Percentiles rank a stretch among this genome's conserved stretches.
phyloP scores from a whole-genome alignment of 2,888 invertebrate genomes.

The Megalurothrips usitatus region DNA sequence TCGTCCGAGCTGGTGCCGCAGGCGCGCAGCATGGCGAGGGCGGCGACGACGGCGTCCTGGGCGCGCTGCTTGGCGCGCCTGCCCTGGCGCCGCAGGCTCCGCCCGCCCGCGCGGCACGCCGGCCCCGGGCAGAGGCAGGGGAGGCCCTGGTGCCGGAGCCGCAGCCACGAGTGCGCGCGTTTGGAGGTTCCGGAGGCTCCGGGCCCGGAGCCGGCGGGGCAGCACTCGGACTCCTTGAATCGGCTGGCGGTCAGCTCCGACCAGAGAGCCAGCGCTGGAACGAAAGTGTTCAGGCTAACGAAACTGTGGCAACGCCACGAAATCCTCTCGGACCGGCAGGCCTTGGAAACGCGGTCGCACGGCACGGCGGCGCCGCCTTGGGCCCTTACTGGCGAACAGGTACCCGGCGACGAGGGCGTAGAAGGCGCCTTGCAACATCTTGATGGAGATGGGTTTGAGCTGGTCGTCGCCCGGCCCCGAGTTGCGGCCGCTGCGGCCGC shows the following conservation, averaged over 20 bases:
- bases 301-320: neutral
- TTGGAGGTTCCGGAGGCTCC: too few species aligned
- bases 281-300: neutral
- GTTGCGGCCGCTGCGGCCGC: constrained; percentile 12
- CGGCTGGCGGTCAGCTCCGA: neutral
- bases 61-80: constrained; percentile 11
- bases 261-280: neutral
- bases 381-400: constrained; percentile 54
- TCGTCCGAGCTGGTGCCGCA: neutral
- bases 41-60: neutral
- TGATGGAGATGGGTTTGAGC: constrained; percentile 62
- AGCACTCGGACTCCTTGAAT: neutral
- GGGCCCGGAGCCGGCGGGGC: too few species aligned
- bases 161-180: too few species aligned
- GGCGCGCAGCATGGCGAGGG: neutral
- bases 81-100: too few species aligned
- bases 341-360: neutral
- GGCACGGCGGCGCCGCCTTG: neutral
- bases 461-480: constrained; percentile 36
- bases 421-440: constrained; percentile 70
- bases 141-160: too few species aligned
- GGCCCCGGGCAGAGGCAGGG: too few species aligned
- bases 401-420: constrained; percentile 63
- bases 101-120: too few species aligned
- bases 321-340: neutral